Evolutionary conservation across 2,797 vertebrate species (phyloP).

Genomic region (Babyrousa celebensis): DNA sequence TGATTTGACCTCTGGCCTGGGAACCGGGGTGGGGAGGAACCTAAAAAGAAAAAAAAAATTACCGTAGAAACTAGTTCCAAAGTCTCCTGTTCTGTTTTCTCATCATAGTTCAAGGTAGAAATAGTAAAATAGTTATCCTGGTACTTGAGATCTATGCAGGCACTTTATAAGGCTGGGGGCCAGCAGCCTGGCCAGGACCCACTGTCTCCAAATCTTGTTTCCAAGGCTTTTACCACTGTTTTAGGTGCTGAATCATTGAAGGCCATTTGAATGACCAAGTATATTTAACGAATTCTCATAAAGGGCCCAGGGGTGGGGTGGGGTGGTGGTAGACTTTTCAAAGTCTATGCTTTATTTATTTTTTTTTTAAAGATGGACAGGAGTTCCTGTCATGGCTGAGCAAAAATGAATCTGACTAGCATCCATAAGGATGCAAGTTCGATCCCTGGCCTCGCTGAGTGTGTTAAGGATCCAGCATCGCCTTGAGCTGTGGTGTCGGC

Average conservation of each 20-base stretch:
- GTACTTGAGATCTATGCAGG: too few relatives aligned
- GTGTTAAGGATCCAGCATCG: too few relatives aligned
- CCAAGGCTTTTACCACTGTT: neutral
- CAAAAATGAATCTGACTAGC: too few relatives aligned
- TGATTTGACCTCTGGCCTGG: too few relatives aligned
- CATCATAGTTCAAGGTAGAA: too few relatives aligned
- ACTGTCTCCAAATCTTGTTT: neutral
- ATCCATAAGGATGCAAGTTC: too few relatives aligned
- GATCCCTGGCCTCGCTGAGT: too few relatives aligned
- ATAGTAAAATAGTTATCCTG: rapidly evolving
- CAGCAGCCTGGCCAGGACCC: neutral
- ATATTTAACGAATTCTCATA: neutral
- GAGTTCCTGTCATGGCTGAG: too few relatives aligned
- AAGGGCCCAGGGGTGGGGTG: too few relatives aligned
- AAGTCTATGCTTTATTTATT: neutral
- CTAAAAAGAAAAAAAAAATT: too few relatives aligned
- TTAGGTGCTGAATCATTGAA: neutral
- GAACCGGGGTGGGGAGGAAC: neutral
- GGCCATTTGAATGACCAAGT: neutral
- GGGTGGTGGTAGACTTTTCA: neutral
- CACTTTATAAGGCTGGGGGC: rapidly evolving
- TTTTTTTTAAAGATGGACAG: neutral
- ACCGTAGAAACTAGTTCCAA: too few relatives aligned
- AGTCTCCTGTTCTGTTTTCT: neutral
- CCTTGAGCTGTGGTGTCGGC: too few relatives aligned